A percentile compares a stretch with the other conserved stretches of the same genome.
Conservation (phyloP, 2,797 vertebrate genomes). For the Steatocranus sp. region DNA sequence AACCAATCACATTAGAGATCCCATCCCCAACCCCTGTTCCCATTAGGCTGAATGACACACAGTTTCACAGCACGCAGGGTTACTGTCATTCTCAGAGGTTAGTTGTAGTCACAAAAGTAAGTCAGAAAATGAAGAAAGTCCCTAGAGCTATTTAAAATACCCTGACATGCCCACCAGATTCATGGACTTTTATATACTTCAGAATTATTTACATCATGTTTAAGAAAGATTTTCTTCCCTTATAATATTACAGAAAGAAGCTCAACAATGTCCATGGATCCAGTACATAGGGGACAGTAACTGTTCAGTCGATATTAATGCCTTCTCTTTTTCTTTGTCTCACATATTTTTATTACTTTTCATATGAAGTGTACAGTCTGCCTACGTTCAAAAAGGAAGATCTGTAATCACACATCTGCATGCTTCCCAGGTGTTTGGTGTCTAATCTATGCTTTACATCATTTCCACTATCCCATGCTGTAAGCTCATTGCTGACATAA, state of each 20-base stretch:
- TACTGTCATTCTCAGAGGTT: background rate
- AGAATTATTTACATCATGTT: background rate
- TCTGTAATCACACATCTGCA: no score
- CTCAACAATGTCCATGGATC: background rate
- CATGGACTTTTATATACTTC: background rate
- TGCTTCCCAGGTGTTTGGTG: no score
- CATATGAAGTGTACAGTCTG: background rate
- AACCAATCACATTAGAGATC: background rate
- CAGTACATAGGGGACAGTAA: background rate
- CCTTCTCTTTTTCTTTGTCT: background rate
- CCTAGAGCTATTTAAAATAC: background rate
- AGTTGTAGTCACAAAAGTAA: background rate
- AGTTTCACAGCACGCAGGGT: background rate
- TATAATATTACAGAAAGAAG: background rate
- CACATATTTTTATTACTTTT: background rate
- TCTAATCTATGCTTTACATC: no score
- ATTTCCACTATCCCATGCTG: no score
- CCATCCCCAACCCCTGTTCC: background rate
- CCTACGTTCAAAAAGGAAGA: no score
- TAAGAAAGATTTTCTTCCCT: background rate
- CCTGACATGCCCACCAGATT: background rate
- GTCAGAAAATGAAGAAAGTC: background rate
- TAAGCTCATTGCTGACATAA: no score
- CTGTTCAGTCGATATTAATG: rapidly evolving
- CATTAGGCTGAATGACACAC: background rate